A percentile compares a stretch with the other conserved stretches of the same genome.
phyloP scores from a whole-genome alignment of 2,113 vertebrate genomes.

The Ageneiosus marmoratus region DNA sequence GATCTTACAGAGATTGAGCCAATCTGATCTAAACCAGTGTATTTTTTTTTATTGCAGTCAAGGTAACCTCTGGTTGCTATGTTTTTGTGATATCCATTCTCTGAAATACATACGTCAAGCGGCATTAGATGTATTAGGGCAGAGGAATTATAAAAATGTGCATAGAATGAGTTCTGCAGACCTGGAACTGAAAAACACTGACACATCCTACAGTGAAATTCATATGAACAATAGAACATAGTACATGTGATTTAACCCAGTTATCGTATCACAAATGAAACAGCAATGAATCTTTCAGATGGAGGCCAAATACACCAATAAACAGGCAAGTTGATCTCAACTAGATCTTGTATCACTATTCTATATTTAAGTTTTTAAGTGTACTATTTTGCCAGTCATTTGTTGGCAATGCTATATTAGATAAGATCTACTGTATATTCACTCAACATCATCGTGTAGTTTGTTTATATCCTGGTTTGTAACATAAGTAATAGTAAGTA shows the following conservation, averaged over 20 bases:
- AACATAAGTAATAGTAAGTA: background rate
- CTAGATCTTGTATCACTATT: background rate
- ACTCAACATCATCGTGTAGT: background rate
- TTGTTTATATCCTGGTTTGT: background rate
- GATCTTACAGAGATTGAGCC: background rate
- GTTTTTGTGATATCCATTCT: background rate
- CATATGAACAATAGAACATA: background rate
- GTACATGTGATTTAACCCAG: background rate
- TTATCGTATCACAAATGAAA: background rate
- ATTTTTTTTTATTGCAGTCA: background rate
- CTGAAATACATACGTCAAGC: background rate
- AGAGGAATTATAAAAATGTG: background rate
- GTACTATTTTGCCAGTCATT: background rate
- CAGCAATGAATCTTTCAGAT: background rate
- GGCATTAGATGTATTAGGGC: background rate
- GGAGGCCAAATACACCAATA: background rate
- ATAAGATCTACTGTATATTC: background rate
- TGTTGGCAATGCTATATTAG: background rate
- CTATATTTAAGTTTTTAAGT: background rate
- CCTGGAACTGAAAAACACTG: background rate
- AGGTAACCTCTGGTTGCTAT: background rate
- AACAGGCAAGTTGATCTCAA: background rate
- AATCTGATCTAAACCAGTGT: background rate
- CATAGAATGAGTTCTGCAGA: background rate
- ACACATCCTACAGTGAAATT: background rate